These are phyloP conservation scores for Alligator mississippiensis DNA, from an alignment of 2,113 vertebrate genomes.

Conservation along the genomic window DNA sequence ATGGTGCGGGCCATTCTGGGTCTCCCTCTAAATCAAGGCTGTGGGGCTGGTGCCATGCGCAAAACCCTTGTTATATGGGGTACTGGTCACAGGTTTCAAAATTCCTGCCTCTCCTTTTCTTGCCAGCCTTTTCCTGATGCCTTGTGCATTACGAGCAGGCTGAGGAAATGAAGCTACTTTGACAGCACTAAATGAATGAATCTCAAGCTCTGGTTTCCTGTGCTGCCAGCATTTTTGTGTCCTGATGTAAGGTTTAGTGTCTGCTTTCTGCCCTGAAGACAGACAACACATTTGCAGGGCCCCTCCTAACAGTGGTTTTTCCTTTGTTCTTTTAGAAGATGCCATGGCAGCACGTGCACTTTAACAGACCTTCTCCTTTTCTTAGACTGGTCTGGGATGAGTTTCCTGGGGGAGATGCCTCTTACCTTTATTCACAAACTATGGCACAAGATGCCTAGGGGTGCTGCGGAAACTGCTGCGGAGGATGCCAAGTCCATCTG, in stretches of 20 bases:
- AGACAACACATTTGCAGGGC: not conserved
- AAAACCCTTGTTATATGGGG: too few species aligned
- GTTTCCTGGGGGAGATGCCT: not conserved
- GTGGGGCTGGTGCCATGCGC: too few species aligned
- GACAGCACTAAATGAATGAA: not conserved
- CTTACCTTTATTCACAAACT: not conserved
- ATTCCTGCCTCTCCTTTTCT: not conserved
- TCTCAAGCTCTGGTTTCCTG: not conserved
- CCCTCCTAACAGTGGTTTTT: not conserved
- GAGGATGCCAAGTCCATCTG: not conserved
- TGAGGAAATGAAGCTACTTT: not conserved
- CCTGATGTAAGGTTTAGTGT: not conserved
- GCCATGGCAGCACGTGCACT: not conserved
- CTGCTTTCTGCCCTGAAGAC: not conserved
- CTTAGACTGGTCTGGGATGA: not conserved
- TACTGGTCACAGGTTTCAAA: too few species aligned
- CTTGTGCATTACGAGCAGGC: not conserved
- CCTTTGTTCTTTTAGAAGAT: not conserved
- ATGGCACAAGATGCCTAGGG: too few species aligned
- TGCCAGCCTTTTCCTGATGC: not conserved
- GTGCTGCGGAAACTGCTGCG: not conserved
- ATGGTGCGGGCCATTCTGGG: too few species aligned
- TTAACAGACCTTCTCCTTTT: not conserved
- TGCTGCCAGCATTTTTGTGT: not conserved
- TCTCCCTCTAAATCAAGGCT: too few species aligned